Conservation (phyloP, 2,888 invertebrate species). For the Parnassius apollo region DNA sequence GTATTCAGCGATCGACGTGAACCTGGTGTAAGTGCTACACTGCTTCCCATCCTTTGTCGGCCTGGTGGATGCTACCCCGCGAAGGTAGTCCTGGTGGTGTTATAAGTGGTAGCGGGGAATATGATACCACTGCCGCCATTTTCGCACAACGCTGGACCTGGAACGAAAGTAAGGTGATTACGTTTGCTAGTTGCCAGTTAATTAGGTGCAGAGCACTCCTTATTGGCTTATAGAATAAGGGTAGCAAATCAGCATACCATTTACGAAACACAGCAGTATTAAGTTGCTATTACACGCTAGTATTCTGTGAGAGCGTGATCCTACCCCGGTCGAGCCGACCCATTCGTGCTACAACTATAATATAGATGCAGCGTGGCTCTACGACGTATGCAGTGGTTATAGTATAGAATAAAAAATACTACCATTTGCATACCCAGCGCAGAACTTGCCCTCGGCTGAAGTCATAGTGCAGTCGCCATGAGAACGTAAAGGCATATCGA, state of each 20-base stretch:
- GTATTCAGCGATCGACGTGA: conserved; percentile 33
- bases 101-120: conserved; percentile 26
- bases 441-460: conserved; percentile 49
- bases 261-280: no score
- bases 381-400: no score
- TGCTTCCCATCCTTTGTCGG: conserved; percentile 25
- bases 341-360: no score
- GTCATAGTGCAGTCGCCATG: conserved; percentile 34
- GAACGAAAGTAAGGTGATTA: background rate
- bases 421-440: conserved; percentile 48
- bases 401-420: background rate
- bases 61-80: conserved; percentile 37
- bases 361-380: no score
- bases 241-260: no score
- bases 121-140: conserved; percentile 40
- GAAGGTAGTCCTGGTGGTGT: conserved; percentile 33
- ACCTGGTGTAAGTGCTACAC: conserved; percentile 35
- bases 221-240: no score
- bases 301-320: no score
- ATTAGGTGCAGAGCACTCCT: no score
- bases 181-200: no score
- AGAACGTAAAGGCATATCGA: conserved; percentile 39
- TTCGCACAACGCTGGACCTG: conserved; percentile 37
- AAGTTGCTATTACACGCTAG: no score
- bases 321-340: no score